Evolutionary conservation across 2,113 vertebrate species (phyloP), one percentile per base, ranked within the genome.

Genomic region (Cathartes aura): DNA sequence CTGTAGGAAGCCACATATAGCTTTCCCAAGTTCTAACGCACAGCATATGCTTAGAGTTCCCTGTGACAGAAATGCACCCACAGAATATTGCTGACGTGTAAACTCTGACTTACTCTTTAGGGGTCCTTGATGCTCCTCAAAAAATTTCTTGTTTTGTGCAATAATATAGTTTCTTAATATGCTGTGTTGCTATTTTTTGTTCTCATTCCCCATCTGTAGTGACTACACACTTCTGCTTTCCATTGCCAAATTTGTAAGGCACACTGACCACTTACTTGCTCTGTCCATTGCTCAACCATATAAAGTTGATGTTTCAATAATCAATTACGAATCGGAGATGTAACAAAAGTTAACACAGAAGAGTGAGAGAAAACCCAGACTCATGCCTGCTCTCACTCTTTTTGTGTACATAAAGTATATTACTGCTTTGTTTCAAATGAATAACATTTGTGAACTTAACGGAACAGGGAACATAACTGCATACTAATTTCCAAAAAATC

Each of bases 191-290:
- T 81, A 1, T 6, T 63, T 73, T 78, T 87, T 21, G 32, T 43
- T 59, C 21, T 56, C 5, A 9, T 71, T 82, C 12, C 58, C 55
- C 36, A 18, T 74, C 64, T 22, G 72, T 15, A 30, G 73, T 56
- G 38, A 59, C 60, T 24, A 1, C 34, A 4, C 42, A 8, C 79
- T 96, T 97, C 83, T 93, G 56, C 82, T 95, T 96, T 92, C 59
- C 23, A 3, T 5, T 60, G 87, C 36, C 64, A n/a, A 10, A 11
- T 58, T 40, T 56, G 7, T 29, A 32, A 58, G 30, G 24, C 24
- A 3, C 13, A 2, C 0, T 0, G 45, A 29, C 48, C 4, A 0
- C 43, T 79, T 26, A 21, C 34, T 60, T 56, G 47, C 40, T 73
- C 24, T 48, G 30, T 8, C 71, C 22, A 1, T 84, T 93, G 64